phyloP scores from a whole-genome alignment of 2,113 vertebrate species.

The Setophaga coronata region DNA sequence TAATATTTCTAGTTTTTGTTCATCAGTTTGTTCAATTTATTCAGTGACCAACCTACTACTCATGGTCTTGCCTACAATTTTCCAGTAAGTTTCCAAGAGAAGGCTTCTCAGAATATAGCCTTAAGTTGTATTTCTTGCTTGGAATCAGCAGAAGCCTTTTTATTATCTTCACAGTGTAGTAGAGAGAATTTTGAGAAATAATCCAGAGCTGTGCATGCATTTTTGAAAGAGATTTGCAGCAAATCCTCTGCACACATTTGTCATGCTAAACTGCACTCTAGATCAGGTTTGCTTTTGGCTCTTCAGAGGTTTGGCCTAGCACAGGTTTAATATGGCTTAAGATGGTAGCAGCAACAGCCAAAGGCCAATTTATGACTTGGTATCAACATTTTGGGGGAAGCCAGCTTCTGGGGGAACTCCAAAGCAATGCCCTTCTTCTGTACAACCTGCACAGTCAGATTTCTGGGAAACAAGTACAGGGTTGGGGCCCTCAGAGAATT shows the following conservation, averaged over 20 bases:
- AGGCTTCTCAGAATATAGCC: not conserved
- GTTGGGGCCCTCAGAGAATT: not conserved
- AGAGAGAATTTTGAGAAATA: not conserved
- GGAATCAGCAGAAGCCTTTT: not conserved
- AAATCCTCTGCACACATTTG: not conserved
- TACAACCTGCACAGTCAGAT: not conserved
- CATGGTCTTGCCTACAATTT: not conserved
- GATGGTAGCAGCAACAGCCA: not conserved
- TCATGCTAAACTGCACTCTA: not conserved
- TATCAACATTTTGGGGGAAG: not conserved
- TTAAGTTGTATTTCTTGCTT: not conserved
- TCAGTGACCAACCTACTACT: not conserved
- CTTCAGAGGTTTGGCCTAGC: not conserved
- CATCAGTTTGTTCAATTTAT: not conserved
- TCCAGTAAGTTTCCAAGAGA: not conserved
- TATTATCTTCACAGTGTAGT: not conserved
- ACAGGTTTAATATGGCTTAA: not conserved
- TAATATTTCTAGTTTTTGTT: not conserved
- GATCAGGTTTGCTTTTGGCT: not conserved
- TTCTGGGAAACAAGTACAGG: not conserved
- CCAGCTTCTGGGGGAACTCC: not conserved
- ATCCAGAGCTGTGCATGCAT: not conserved
- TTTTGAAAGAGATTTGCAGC: not conserved
- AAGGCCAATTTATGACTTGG: not conserved
- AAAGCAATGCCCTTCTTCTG: not conserved